Base-by-base conservation (phyloP, 1,140 invertebrate genomes). In the Nephotettix cincticeps region DNA sequence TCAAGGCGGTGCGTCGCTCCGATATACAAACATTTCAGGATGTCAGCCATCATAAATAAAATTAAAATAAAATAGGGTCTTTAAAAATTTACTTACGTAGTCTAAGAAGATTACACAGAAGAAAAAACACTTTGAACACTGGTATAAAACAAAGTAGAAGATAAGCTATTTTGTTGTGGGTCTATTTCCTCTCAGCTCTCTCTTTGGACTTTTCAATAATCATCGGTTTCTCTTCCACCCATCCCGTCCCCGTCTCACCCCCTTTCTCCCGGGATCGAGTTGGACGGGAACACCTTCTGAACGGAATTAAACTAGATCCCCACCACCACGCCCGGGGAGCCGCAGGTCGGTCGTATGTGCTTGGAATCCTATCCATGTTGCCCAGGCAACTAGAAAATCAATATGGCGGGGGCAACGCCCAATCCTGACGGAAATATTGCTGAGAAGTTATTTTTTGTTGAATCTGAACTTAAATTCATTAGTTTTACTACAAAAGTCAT, bases 121-220 rank as follows among this genome's bases (percentile, higher is more conserved):
- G 71, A 65, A 72, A 69, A 61, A 58, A 72, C 71, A 68, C 47
- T 72, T 72, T 72, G 69, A 70, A 70, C 69, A 70, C 69, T 70
- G 14, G 56, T 47, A 71, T 64, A 74, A 75, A 75, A 70, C 72
- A 73, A 69, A 72, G 71, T 73, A 71, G 71, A 75, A 66, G 73
- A 73, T 84, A 83, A 84, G 82, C 83, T 82, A 83, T 84, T 84
- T 84, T 84, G 81, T 84, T 84, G 81, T 83, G 83, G 79, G 83
- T 81, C 81, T 81, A 81, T 81, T 84, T 81, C 81, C 81, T 82
- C 77, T 69, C 71, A 45, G 65, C 70, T 76, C 75, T 76, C 74
- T 76, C 75, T 74, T 74, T 74, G 70, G 76, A 74, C 75, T 74
- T 76, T 76, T 74, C 74, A 68, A 69, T 63, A 70, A 25, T 72